Conservation (phyloP, 2,888 invertebrate genomes). For the Andrena minutula region DNA sequence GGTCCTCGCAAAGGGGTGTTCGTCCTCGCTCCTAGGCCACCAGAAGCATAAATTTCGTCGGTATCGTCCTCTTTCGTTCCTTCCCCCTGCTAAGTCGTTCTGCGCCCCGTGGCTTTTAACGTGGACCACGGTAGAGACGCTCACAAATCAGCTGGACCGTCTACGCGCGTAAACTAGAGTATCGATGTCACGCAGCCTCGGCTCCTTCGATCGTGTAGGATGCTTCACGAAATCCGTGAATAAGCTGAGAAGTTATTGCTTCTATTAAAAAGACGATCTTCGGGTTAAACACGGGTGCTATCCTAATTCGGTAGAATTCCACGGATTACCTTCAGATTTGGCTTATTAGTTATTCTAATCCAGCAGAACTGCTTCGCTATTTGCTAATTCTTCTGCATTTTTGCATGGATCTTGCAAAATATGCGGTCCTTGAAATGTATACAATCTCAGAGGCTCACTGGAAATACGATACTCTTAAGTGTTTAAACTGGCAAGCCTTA, state of each 20-base stretch:
- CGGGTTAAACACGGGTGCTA: constrained; percentile 1
- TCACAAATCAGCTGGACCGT: constrained; percentile 31
- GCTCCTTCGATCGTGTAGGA: not conserved
- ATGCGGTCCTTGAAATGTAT: no score
- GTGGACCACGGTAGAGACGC: constrained; percentile 26
- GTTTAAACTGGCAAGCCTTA: not conserved
- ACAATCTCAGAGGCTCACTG: no score
- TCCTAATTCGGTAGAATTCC: not conserved
- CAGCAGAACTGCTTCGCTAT: not conserved
- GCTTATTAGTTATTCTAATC: not conserved
- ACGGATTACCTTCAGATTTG: not conserved
- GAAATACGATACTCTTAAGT: not conserved
- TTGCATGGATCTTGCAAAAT: no score
- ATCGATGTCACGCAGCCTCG: constrained; percentile 1
- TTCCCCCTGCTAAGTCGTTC: constrained; percentile 25
- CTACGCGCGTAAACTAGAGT: constrained; percentile 60
- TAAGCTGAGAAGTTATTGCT: not conserved
- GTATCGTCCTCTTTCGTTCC: constrained; percentile 43
- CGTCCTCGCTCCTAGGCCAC: constrained; percentile 55
- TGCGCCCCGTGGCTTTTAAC: constrained; percentile 58
- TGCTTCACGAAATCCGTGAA: not conserved
- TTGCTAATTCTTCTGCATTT: not conserved
- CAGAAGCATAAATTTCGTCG: constrained; percentile 62
- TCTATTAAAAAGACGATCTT: not conserved
- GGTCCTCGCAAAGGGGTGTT: constrained; percentile 20